Evolutionary conservation across 2,888 invertebrate genomes (phyloP).

Genomic region (Sphecodes monilicornis): DNA sequence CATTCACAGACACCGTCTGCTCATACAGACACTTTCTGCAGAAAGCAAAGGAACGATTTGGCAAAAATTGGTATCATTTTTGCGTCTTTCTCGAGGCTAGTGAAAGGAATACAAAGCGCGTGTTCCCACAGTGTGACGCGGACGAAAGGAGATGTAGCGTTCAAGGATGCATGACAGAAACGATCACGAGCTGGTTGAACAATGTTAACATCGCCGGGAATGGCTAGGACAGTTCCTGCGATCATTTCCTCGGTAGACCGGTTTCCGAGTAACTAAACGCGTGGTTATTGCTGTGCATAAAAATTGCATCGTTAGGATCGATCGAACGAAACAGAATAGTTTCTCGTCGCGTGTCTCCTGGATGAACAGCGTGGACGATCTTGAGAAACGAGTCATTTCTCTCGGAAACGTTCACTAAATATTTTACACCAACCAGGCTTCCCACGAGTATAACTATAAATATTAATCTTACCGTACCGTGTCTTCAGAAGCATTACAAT

Average conservation of each 20-base stretch:
- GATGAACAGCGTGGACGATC: background rate
- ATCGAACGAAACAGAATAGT: background rate
- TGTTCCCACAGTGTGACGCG: background rate
- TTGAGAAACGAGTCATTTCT: background rate
- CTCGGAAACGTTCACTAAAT: background rate
- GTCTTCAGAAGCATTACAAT: too few species aligned
- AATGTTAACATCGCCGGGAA: background rate
- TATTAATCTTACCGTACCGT: too few species aligned
- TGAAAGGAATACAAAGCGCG: too few species aligned
- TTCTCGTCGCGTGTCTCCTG: background rate
- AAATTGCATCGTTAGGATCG: background rate
- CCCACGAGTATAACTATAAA: background rate
- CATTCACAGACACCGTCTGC: background rate
- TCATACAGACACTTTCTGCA: background rate
- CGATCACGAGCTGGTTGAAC: conserved; percentile 2
- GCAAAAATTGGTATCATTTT: background rate
- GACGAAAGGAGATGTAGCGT: background rate
- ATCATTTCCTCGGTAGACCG: background rate
- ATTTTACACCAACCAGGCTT: background rate
- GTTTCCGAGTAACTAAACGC: background rate
- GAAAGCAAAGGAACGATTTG: background rate
- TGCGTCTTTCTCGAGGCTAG: too few species aligned
- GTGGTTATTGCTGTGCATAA: background rate
- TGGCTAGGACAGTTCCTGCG: background rate
- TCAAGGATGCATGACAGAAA: background rate